Percentiles rank a stretch among this genome's conserved stretches.
Conservation (phyloP, 2,888 invertebrate genomes). For the Conus canariensis region DNA sequence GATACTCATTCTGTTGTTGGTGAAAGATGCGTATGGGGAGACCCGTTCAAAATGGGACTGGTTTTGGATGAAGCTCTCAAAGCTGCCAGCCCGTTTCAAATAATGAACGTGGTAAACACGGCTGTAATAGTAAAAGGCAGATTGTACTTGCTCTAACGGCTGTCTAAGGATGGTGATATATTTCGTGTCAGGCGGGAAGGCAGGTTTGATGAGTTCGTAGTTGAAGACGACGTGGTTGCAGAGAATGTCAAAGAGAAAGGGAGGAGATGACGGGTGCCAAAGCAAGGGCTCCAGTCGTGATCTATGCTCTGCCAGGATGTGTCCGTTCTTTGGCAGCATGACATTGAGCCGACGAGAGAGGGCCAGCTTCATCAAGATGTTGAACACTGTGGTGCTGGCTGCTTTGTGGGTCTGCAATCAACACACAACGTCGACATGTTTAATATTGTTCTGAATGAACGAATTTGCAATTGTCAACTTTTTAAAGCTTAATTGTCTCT, state of each 20-base stretch:
- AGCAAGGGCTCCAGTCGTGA: not conserved
- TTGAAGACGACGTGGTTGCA: constrained; percentile 55
- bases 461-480: too few relatives aligned
- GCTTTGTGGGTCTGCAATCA: constrained; percentile 1
- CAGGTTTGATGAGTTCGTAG: constrained; percentile 44
- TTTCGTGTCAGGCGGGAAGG: constrained; percentile 56
- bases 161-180: constrained; percentile 61
- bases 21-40: constrained; percentile 17
- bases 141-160: constrained; percentile 41
- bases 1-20: constrained; percentile 43
- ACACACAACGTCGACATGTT: too few relatives aligned
- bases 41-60: not conserved
- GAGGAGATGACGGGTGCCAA: not conserved
- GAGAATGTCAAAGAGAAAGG: constrained; percentile 47
- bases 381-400: constrained; percentile 29
- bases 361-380: not conserved
- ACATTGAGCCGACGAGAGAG: constrained; percentile 6
- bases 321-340: not conserved
- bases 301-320: not conserved
- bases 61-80: not conserved
- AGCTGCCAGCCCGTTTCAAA: not conserved
- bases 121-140: not conserved
- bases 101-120: not conserved
- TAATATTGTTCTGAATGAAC: too few relatives aligned
- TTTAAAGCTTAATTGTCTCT: too few relatives aligned